Evolutionary conservation across 53 echinoderm and acorn worm genomes (phyloP).

Genomic region (Antedon mediterranea): DNA sequence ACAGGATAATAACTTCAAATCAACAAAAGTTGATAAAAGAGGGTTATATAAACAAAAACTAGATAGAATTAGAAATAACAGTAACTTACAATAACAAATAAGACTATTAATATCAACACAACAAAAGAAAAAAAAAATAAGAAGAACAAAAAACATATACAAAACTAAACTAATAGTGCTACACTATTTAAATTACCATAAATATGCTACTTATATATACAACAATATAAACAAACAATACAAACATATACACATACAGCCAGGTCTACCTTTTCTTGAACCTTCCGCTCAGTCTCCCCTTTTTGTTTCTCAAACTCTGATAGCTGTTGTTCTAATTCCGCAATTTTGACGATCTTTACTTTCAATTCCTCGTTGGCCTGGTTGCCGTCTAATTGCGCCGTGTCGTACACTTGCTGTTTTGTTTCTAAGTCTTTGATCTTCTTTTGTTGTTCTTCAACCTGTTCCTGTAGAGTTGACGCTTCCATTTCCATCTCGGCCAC

Average conservation of each 20-base stretch:
- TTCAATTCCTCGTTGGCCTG: conserved; percentile 47
- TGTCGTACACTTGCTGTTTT: conserved; percentile 45
- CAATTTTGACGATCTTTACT: conserved; percentile 38
- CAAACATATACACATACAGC: no score
- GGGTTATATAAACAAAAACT: no score
- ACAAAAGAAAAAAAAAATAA: no score
- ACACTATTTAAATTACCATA: no score
- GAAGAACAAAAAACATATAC: no score
- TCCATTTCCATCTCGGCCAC: conserved; percentile 90
- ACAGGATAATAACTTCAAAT: no score
- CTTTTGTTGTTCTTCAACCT: conserved; percentile 64
- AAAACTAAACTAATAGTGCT: no score
- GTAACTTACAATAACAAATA: no score
- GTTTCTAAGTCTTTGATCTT: conserved; percentile 50
- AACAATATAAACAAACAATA: neutral
- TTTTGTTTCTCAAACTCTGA: conserved; percentile 25
- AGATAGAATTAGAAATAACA: no score
- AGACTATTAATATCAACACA: no score
- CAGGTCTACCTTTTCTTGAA: conserved; percentile 47
- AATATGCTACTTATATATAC: no score
- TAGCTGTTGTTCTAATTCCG: conserved; percentile 48
- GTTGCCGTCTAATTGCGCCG: conserved; percentile 44
- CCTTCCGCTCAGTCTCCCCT: conserved; percentile 28
- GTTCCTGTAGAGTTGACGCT: conserved; percentile 62
- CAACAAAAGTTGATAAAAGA: no score